Base-by-base conservation (phyloP, 2,113 vertebrate genomes). In the Verasper variegatus region DNA sequence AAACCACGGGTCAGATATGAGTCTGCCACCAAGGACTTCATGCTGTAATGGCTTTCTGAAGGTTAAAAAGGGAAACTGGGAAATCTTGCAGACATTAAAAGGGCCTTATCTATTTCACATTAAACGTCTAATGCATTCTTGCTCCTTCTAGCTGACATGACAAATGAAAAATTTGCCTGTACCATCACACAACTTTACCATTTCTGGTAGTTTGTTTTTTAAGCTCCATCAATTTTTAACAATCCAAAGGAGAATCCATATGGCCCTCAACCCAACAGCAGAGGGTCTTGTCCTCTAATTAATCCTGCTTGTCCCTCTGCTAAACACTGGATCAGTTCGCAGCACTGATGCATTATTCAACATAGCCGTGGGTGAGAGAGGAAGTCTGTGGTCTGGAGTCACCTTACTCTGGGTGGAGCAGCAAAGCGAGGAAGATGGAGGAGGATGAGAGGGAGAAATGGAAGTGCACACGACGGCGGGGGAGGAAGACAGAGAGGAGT, bases 301-400 rank as follows among this genome's bases (percentile, higher is more conserved):
- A 94, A 92, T 92, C 82, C 55, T 71, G 64, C 89, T 82, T 87
- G 91, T 93, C 90, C 87, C 89, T 83, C 81, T 71, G 73, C 86
- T 88, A 86, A 91, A 88, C 87, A 93, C 85, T 86, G 86, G 88
- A 92, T 94, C 91, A 79, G 64, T 87, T 92, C 91, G 83, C 90
- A 87, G 82, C 40, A 31, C 81, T 88, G 62, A 81, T 94, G 89
- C 93, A 95, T 94, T 91, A 94, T 94, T 94, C 90, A 94, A 18
- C 68, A 76, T 21, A 51, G 84, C 75, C 51, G 74, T 68, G 55
- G 80, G 82, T 76, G 82, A 88, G 73, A 84, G 81, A 90, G 86
- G 86, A 90, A 84, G 91, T 86, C 83, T 92, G 92, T 60, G 89
- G 89, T 81, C 71, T 64, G 81, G 88, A 91, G 83, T 91, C 85